phyloP scores from a whole-genome alignment of 2,797 vertebrate species.

The Semaprochilodus insignis region DNA sequence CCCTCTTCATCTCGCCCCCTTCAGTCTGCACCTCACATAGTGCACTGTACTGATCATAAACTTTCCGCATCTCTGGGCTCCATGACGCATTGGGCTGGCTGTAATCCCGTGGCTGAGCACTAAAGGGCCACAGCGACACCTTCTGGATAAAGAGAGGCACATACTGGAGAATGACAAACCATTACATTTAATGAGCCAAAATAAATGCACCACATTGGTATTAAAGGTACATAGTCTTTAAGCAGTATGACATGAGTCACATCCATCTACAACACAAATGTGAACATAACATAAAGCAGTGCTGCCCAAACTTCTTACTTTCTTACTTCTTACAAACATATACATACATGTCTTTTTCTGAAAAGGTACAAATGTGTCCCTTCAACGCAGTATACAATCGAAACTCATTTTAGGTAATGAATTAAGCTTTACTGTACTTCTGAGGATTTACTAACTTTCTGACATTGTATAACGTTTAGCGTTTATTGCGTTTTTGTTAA shows the following conservation, averaged over 20 bases:
- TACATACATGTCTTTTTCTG: too few species aligned
- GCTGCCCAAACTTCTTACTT: too few species aligned
- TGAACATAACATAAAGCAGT: too few species aligned
- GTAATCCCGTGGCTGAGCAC: constrained; percentile 72
- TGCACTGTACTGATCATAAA: constrained; percentile 78
- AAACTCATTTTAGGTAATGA: too few species aligned
- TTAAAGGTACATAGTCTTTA: not conserved
- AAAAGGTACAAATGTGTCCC: too few species aligned
- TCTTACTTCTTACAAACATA: too few species aligned
- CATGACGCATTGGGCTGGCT: constrained; percentile 85
- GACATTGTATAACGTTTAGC: too few species aligned
- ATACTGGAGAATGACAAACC: not conserved
- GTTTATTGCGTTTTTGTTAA: too few species aligned
- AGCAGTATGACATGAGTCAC: not conserved
- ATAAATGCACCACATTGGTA: not conserved
- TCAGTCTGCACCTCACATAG: constrained; percentile 69
- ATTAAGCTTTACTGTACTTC: too few species aligned
- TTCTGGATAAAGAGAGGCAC: constrained; percentile 45
- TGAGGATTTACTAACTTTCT: too few species aligned
- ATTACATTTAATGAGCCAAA: not conserved
- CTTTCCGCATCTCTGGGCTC: constrained; percentile 77
- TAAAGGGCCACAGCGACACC: constrained; percentile 63
- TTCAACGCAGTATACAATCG: too few species aligned
- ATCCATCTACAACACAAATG: not conserved
- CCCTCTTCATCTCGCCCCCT: constrained; percentile 59